Base-by-base conservation (phyloP, 2,888 invertebrate genomes). In the Blomia tropicalis region DNA sequence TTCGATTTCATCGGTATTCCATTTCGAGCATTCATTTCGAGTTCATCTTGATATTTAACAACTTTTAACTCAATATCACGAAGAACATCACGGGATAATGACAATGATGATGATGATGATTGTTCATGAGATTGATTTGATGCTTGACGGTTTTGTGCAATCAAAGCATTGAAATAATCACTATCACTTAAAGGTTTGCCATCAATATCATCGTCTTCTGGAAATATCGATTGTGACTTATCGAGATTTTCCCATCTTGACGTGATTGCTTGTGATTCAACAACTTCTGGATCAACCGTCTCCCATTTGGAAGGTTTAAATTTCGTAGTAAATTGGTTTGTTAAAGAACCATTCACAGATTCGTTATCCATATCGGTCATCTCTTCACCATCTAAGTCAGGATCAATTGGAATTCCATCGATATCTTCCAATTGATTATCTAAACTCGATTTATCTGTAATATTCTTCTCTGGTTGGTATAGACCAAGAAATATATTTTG, bases 231-330 rank as follows among this genome's bases (percentile, higher is more conserved):
- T 27, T 7, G 7, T 47, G 51, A 22, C 22, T 27, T 47, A 25
- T 47, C 51, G 7, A 56, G 73, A 53, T 83, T 77, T 71, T 89
- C 88, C 88, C 88, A 89, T 73, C 88, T 88, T 69, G 85, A 86
- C 0, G 87, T 87, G 79, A 87, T 85, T 5, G 87, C 87, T 43
- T 66, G 76, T 32, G 73, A 83, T 11, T 86, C 85, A 5, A 82
- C 78, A 72, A 84, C 82, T 70, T 84, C 83, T 27, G 90, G 88
- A 76, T 93, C 92, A 27, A 96, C 87, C 51, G 85, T 86, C 79
- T 96, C 93, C 95, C 95, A 96, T 73, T 90, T 87, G 1, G 92
- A 92, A 7, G 87, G 86, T 63, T 90, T 84, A 77, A 93, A 72
- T 56, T 69, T 70, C 5, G 67, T 65, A 7, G 23, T 30, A 17